Percentiles rank a stretch among this genome's conserved stretches.
These are phyloP conservation scores for Schizopygopsis pylzovi DNA, from an alignment of 2,797 vertebrate species.

Conservation along the genomic window DNA sequence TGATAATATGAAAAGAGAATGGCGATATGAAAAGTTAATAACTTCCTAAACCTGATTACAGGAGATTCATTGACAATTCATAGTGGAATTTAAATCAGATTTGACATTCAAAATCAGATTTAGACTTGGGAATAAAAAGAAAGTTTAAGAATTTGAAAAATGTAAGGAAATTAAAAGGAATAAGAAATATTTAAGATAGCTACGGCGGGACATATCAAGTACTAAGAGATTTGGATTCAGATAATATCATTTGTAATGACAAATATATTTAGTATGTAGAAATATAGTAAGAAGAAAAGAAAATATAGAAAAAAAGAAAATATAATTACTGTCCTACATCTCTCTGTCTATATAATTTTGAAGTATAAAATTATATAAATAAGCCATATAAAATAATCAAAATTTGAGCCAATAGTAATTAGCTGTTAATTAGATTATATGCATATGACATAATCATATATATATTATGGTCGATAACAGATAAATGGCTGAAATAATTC, in stretches of 20 bases:
- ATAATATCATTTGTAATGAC: background rate
- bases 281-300: background rate
- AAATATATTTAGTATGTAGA: background rate
- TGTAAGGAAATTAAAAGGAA: background rate
- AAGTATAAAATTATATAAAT: background rate
- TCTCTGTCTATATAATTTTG: background rate
- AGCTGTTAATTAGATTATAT: background rate
- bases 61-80: constrained; percentile 5
- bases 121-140: background rate
- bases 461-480: background rate
- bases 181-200: background rate
- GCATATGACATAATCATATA: background rate
- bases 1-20: constrained; percentile 14
- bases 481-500: background rate
- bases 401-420: background rate
- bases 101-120: background rate
- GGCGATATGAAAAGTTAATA: constrained; percentile 25
- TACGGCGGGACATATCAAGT: no score
- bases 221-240: background rate
- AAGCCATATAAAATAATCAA: background rate
- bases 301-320: no score
- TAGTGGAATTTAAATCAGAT: background rate
- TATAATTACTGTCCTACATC: background rate
- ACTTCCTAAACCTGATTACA: constrained; percentile 19
- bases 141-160: background rate